These are phyloP conservation scores for Lagorchestes hirsutus DNA, from an alignment of 2,797 vertebrate species.

Conservation along the genomic window DNA sequence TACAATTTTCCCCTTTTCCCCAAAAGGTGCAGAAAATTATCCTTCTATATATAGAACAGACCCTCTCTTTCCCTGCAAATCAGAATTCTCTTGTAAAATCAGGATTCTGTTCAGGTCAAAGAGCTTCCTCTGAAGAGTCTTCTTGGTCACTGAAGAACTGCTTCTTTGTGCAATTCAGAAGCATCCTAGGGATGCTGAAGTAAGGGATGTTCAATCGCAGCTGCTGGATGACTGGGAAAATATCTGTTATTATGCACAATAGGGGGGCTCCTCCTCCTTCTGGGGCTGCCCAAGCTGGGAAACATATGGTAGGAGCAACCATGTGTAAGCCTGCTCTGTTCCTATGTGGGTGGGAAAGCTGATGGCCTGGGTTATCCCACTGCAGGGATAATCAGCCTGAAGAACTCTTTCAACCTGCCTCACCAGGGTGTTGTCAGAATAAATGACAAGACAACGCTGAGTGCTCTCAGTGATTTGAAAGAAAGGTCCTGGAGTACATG, in stretches of 20 bases:
- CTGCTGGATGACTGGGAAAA: not conserved
- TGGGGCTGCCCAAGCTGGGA: not conserved
- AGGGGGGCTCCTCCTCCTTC: not conserved
- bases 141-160: not conserved
- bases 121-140: not conserved
- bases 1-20: not conserved
- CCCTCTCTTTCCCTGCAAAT: not conserved
- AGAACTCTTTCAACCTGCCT: not conserved
- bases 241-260: not conserved
- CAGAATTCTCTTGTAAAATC: not conserved
- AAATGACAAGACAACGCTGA: not conserved
- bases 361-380: not conserved
- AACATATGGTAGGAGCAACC: constrained; percentile 38
- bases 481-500: not conserved
- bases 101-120: not conserved
- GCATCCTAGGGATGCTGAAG: not conserved
- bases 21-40: not conserved
- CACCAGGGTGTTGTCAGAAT: not conserved
- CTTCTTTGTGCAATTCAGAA: not conserved
- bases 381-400: not conserved
- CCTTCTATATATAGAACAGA: not conserved
- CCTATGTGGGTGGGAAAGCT: not conserved
- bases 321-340: not conserved
- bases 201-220: not conserved
- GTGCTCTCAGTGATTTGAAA: not conserved